Base-by-base conservation (phyloP, 2,888 invertebrate genomes). In the Abrostola triplasia region DNA sequence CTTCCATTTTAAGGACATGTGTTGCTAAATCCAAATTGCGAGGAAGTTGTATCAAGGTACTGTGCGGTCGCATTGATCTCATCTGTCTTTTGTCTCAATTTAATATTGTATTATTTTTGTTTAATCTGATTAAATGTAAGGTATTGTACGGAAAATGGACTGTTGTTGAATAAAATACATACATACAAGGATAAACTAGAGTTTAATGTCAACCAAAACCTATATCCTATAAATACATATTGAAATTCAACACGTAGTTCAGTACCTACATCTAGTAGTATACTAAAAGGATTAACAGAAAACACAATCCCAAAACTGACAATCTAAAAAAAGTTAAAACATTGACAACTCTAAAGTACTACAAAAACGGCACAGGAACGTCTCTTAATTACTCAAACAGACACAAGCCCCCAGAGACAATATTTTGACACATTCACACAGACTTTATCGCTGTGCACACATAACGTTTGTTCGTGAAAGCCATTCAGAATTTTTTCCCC, bases 361-460 rank as follows among this genome's bases (percentile, higher is more conserved):
- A 61, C 8, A 67, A 50, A 51, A 70, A 73, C 58, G 36, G 64
- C 49, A 68, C 68, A 73, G 80, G 79, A 81, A 84, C 78, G 76
- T 67, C 74, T 77, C 80, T 87, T 90, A 90, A 91, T 90, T 90
- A 86, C 87, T 77, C 86, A 81, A 79, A 84, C 81, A 84, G 80
- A 86, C 84, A 85, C 83, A 84, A 83, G 81, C 83, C 79, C 83
- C 79, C 83, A 84, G 88, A 89, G 91, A 91, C 92, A 94, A 94
- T 94, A 93, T 94, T 95, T 95, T 95, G 94, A 93, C 94, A 93
- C 92, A 94, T 94, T 95, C 94, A 94, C 92, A 93, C 92, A 92
- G 87, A 81, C 88, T 92, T 94, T 94, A 94, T 94, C 94, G 87
- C 86, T 89, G 87, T 81, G 76, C 89, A 92, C 92, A 94, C 90